Percentiles rank a stretch among this genome's conserved stretches.
phyloP scores from a whole-genome alignment of 2,888 invertebrate species.

The Mechanitis mazaeus region DNA sequence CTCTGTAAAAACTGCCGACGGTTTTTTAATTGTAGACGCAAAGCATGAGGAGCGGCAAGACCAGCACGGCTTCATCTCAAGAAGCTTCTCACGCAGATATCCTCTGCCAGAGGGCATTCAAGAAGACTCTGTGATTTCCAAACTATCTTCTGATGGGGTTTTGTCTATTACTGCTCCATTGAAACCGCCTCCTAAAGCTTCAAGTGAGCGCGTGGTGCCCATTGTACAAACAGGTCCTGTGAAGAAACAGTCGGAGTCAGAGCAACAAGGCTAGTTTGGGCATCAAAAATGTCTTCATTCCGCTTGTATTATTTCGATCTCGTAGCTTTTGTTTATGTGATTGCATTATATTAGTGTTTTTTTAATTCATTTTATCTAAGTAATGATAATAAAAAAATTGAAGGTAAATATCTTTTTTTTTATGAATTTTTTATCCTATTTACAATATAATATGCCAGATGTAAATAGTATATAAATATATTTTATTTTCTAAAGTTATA shows the following conservation, averaged over 20 bases:
- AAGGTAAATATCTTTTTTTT: too few relatives aligned
- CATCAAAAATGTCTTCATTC: background rate
- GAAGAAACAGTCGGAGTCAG: slow-evolving; percentile 42
- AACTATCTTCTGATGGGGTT: slow-evolving; percentile 86
- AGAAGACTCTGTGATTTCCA: slow-evolving; percentile 80
- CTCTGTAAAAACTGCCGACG: slow-evolving; percentile 83
- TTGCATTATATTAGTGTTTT: too few relatives aligned
- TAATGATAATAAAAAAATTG: too few relatives aligned
- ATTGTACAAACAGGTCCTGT: slow-evolving; percentile 82
- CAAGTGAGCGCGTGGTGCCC: slow-evolving; percentile 79
- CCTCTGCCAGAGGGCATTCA: slow-evolving; percentile 77
- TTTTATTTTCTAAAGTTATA: too few relatives aligned
- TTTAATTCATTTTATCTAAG: too few relatives aligned
- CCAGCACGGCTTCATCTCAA: slow-evolving; percentile 84
- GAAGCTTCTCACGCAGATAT: slow-evolving; percentile 82
- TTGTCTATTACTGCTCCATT: slow-evolving; percentile 82
- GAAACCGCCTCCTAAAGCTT: slow-evolving; percentile 49
- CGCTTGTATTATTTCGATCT: too few relatives aligned
- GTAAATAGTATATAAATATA: too few relatives aligned
- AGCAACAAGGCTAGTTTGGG: slow-evolving; percentile 1
- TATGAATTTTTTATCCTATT: too few relatives aligned
- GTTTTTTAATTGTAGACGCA: slow-evolving; percentile 81
- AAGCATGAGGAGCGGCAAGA: slow-evolving; percentile 88
- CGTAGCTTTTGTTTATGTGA: too few relatives aligned
- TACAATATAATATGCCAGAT: too few relatives aligned